Evolutionary conservation across 2,113 vertebrate species (phyloP).

Genomic region (Pardalotus punctatus): DNA sequence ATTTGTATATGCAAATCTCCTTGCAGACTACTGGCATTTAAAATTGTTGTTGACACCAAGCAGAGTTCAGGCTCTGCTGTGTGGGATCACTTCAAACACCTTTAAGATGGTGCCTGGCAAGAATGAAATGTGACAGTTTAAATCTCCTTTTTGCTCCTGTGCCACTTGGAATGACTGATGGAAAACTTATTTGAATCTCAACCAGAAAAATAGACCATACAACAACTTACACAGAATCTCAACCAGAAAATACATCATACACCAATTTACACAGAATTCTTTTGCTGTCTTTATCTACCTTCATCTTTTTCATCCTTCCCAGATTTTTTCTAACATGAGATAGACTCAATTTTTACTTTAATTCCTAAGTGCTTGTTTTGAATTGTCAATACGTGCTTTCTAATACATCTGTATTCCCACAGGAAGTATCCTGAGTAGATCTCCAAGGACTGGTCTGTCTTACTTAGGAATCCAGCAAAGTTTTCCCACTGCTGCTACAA

Average conservation of each 20-base stretch:
- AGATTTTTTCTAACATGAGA: neutral
- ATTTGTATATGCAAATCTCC: conserved; percentile 35
- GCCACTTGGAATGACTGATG: neutral
- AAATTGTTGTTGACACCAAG: conserved; percentile 26
- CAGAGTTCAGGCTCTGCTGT: conserved; percentile 32
- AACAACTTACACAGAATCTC: neutral
- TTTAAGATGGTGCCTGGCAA: conserved; percentile 10
- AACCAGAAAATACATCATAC: neutral
- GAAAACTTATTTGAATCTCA: neutral
- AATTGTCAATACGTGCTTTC: neutral
- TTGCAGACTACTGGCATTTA: neutral
- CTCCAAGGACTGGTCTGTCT: neutral
- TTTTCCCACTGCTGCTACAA: neutral
- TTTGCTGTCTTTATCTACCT: neutral
- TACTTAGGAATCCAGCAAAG: neutral
- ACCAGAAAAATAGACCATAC: neutral
- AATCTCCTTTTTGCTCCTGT: neutral
- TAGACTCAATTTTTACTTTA: neutral
- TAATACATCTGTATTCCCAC: neutral
- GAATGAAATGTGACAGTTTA: conserved; percentile 22
- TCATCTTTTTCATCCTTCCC: neutral
- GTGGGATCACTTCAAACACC: conserved; percentile 40
- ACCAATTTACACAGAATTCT: neutral
- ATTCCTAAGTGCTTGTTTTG: neutral
- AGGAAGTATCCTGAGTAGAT: neutral